Evolutionary conservation across 2,888 invertebrate species (phyloP).

Genomic region (Cryptus armator): DNA sequence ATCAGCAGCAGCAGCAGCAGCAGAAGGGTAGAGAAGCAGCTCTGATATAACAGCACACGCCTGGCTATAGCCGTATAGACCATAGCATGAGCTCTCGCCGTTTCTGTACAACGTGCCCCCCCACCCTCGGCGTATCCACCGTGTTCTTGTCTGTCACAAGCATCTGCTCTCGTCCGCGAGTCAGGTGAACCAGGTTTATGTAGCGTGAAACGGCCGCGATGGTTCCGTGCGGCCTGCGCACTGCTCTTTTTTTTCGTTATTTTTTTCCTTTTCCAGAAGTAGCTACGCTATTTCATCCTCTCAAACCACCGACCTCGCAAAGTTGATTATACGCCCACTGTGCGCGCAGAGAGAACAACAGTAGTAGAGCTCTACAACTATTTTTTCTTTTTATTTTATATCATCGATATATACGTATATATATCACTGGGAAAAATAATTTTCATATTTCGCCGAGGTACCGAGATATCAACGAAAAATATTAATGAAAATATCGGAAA

Average conservation of each 20-base stretch:
- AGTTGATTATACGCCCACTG: conserved; percentile 43
- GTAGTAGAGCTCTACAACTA: neutral
- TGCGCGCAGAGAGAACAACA: neutral
- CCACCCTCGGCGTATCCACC: conserved; percentile 22
- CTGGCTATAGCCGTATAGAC: conserved; percentile 37
- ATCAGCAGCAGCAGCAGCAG: conserved; percentile 41
- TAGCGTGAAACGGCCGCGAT: conserved; percentile 69
- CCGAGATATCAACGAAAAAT: neutral
- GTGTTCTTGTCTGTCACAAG: conserved; percentile 71
- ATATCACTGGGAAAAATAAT: too few relatives aligned
- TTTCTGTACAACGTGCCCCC: conserved; percentile 21
- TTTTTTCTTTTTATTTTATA: neutral
- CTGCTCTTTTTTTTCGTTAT: conserved; percentile 39
- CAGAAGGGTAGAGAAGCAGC: conserved; percentile 55
- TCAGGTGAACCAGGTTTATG: conserved; percentile 72
- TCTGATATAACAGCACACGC: conserved; percentile 73
- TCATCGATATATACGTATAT: neutral
- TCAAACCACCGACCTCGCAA: conserved; percentile 9
- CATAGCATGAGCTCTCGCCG: conserved; percentile 25
- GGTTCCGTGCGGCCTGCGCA: conserved; percentile 50
- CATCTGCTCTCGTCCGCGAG: conserved; percentile 67
- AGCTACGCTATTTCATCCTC: conserved; percentile 32
- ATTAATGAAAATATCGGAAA: neutral
- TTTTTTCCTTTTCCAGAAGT: conserved; percentile 5
- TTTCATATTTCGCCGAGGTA: too few relatives aligned